Conservation (phyloP, 2,888 invertebrate genomes). For the Mellilla xanthometata region DNA sequence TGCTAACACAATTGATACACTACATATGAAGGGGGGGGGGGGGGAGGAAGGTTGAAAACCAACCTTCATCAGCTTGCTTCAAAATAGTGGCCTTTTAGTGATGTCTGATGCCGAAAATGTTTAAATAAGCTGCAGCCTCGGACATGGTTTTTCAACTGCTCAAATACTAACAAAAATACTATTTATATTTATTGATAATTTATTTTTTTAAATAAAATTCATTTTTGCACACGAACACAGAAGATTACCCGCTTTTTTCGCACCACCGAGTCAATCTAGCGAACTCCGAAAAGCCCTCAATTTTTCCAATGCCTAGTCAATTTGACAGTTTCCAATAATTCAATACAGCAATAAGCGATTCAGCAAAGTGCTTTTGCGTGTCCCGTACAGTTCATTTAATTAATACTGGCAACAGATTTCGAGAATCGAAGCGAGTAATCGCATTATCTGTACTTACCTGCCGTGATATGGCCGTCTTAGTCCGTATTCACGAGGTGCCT, state of each 20-base stretch:
- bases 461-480: constrained; percentile 2
- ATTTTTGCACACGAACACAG: too few relatives aligned
- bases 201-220: too few relatives aligned
- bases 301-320: constrained; percentile 1
- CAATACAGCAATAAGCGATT: constrained; percentile 29
- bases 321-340: constrained; percentile 22
- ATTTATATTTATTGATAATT: too few relatives aligned
- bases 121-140: too few relatives aligned
- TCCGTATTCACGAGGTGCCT: not conserved
- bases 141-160: too few relatives aligned
- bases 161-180: too few relatives aligned
- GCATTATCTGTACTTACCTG: constrained; percentile 13
- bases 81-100: too few relatives aligned
- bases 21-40: too few relatives aligned
- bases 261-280: not conserved
- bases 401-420: constrained; percentile 33
- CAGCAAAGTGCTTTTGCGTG: constrained; percentile 33
- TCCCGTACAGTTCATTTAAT: constrained; percentile 35
- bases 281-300: not conserved
- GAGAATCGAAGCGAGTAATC: constrained; percentile 27
- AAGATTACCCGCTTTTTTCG: not conserved
- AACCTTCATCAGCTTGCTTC: too few relatives aligned
- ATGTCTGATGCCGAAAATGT: too few relatives aligned
- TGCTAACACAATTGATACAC: too few relatives aligned
- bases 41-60: too few relatives aligned